A percentile compares a stretch with the other conserved stretches of the same genome.
phyloP scores from a whole-genome alignment of 2,113 vertebrate genomes.

The Boulengeromyrus knoepffleri region DNA sequence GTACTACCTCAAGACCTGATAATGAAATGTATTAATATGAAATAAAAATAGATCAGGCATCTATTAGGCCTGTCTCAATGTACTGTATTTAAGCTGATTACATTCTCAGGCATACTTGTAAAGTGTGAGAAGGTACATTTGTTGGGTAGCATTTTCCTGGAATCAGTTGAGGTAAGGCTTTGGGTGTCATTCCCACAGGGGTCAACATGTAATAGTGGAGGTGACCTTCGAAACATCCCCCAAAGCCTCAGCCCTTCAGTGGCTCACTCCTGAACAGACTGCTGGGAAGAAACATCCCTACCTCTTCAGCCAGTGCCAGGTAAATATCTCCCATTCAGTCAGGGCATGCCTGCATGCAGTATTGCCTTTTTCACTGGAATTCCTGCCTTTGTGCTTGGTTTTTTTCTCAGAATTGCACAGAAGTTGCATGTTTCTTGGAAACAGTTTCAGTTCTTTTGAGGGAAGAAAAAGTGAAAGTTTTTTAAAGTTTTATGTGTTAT shows the following conservation, averaged over 20 bases:
- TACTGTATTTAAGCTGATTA: not conserved
- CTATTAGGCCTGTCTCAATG: not conserved
- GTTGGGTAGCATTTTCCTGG: not conserved
- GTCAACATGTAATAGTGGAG: slow-evolving; percentile 84
- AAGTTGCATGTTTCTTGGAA: not conserved
- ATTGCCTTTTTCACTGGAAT: not conserved
- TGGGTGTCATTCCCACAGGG: slow-evolving; percentile 54
- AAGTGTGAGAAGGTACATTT: not conserved
- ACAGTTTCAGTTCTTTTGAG: not conserved
- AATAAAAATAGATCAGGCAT: not conserved
- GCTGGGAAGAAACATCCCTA: slow-evolving; percentile 86
- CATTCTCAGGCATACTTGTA: too few relatives aligned
- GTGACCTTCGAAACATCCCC: slow-evolving; percentile 87
- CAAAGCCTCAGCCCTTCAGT: slow-evolving; percentile 81
- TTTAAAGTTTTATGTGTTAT: not conserved
- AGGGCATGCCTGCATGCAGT: not conserved
- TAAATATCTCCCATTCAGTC: slow-evolving; percentile 30
- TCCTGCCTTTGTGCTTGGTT: not conserved
- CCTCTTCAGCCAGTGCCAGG: slow-evolving; percentile 96
- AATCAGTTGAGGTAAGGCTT: not conserved
- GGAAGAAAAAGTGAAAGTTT: not conserved
- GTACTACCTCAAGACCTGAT: not conserved
- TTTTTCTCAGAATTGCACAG: not conserved
- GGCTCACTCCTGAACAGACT: slow-evolving; percentile 90
- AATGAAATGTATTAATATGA: not conserved